Evolutionary conservation across 64 coral and sea anemone species (phyloP), one percentile per base, ranked within the genome.

Genomic region (Actinia equina): DNA sequence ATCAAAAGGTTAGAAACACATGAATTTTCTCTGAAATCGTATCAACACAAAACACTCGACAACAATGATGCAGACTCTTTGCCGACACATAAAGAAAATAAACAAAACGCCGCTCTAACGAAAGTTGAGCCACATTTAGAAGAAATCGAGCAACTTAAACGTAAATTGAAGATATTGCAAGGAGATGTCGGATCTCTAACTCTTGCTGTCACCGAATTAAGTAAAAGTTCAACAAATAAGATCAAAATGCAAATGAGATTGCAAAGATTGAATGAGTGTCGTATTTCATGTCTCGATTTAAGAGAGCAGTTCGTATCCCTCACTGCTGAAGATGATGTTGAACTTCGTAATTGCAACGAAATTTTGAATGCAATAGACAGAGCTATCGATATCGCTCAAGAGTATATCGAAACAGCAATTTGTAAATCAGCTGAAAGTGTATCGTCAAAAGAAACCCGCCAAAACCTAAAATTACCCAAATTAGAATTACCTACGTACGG

Each of bases 401-500:
- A 89, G 71, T 83, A 83, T 44, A 17, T 89, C 17, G 7, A 89
- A 53, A 83, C 61, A 45, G 87, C 79, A 83, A 45, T 59, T 82
- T 54, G 77, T 80, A 81, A 59, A 88, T 61, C 87, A 45, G 62
- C 79, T 37, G 59, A 80, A 79, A 89, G 43, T 69, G 12, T 78
- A 81, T 45, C 79, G 17, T 79, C 77, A 52, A 89, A 54, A 43
- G 76, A 80, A 13, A 87, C 53, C 22, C 37, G 37, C 52, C 41
- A 85, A 84, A 92, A 20, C 85, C 19, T 85, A 7, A 88, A 88
- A 88, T 17, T 92, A 53, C 86, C 80, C 2, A 58, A 71, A n/a
- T 42, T 92, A 71, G 51, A 93, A 23, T 14, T 93, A 61, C 70
- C 91, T 17, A 87, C 85, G 85, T 91, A 45, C 52, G 46, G 71